Conservation (phyloP, 2,113 vertebrate genomes). For the Capreolus pygargus region DNA sequence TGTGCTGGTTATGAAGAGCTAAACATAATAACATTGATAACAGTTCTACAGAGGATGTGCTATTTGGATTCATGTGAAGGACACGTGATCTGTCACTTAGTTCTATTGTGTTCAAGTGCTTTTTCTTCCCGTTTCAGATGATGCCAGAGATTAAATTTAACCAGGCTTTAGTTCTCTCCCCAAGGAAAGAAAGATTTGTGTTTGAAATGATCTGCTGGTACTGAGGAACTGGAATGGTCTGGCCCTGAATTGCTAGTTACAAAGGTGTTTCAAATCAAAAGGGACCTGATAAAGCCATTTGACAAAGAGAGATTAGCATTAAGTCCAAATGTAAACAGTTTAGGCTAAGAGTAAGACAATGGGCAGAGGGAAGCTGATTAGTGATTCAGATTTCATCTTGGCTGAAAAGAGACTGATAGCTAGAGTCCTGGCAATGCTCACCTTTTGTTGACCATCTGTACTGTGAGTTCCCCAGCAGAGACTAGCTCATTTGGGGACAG, state of each 20-base stretch:
- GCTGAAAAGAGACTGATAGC: constrained; percentile 81
- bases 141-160: constrained; percentile 54
- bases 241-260: constrained; percentile 70
- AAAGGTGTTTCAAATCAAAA: constrained; percentile 81
- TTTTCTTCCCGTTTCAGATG: constrained; percentile 54
- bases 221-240: neutral
- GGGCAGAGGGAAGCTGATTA: constrained; percentile 85
- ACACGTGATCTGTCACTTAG: constrained; percentile 61
- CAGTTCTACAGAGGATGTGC: constrained; percentile 30
- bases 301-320: constrained; percentile 79
- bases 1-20: constrained; percentile 31
- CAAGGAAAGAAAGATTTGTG: constrained; percentile 55
- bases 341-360: constrained; percentile 70
- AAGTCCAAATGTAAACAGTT: constrained; percentile 79
- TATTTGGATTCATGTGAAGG: constrained; percentile 27
- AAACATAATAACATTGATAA: constrained; percentile 56
- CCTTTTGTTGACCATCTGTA: constrained; percentile 93
- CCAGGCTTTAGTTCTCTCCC: constrained; percentile 36
- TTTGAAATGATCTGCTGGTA: constrained; percentile 72
- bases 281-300: constrained; percentile 71
- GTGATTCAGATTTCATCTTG: constrained; percentile 84
- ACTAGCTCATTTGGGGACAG: constrained; percentile 77
- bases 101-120: constrained; percentile 67
- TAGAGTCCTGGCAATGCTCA: constrained; percentile 79
- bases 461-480: constrained; percentile 80